These are phyloP conservation scores for Habroteleia sp. DNA, from an alignment of 2,888 invertebrate species.

Conservation along the genomic window DNA sequence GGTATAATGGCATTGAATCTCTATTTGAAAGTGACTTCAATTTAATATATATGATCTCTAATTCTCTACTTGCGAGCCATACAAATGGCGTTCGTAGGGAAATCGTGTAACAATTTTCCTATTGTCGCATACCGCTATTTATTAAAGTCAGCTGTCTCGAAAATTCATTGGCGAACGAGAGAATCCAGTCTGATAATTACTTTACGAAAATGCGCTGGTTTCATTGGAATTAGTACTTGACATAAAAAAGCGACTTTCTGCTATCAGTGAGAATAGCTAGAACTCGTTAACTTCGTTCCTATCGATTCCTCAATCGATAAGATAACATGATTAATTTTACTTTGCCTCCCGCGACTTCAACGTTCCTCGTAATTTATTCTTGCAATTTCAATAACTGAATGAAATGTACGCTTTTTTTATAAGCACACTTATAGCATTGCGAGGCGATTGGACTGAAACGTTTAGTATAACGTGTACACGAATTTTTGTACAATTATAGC, in stretches of 20 bases:
- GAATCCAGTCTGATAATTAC: constrained; percentile 69
- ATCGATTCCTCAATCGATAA: constrained; percentile 58
- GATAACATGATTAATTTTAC: constrained; percentile 48
- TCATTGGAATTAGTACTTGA: constrained; percentile 63
- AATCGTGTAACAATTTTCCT: constrained; percentile 29
- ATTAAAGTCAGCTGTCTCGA: constrained; percentile 52
- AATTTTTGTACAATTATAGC: background rate
- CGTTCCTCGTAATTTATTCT: constrained; percentile 12
- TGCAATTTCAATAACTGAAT: constrained; percentile 16
- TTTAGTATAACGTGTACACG: no score
- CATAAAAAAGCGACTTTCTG: constrained; percentile 57
- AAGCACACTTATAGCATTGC: no score
- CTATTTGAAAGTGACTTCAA: constrained; percentile 17
- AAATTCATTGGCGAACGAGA: constrained; percentile 52
- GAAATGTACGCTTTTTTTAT: constrained; percentile 2
- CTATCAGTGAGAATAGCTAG: constrained; percentile 66
- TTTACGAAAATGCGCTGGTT: constrained; percentile 67
- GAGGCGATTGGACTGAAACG: no score
- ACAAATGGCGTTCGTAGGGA: constrained; percentile 5
- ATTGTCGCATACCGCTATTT: constrained; percentile 39
- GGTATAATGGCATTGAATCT: no score
- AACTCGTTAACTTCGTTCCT: constrained; percentile 67
- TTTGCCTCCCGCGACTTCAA: constrained; percentile 11
- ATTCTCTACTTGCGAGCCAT: background rate
- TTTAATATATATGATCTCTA: constrained; percentile 2